These are phyloP conservation scores for Leptarthrus brevirostris DNA, from an alignment of 2,888 invertebrate species.

Conservation along the genomic window DNA sequence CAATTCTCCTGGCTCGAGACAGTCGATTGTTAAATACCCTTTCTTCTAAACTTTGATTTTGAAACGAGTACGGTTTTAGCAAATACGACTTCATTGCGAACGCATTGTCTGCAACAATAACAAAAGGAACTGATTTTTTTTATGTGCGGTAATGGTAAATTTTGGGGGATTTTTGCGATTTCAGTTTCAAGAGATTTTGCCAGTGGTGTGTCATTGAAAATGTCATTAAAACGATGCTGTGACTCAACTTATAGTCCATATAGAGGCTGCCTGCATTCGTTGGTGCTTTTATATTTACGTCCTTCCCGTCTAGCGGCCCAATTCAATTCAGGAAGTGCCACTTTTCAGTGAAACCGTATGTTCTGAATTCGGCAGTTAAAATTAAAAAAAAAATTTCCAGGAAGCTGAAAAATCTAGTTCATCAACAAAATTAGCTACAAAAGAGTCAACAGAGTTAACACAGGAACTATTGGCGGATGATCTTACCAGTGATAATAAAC, in stretches of 20 bases:
- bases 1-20: conserved; percentile 27
- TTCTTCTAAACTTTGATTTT: conserved; percentile 25
- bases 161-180: conserved; percentile 45
- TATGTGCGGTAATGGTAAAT: background rate
- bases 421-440: too few species aligned
- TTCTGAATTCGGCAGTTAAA: too few species aligned
- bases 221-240: conserved; percentile 24
- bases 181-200: background rate
- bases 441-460: too few species aligned
- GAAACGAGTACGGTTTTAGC: conserved; percentile 54
- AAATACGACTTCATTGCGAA: conserved; percentile 49
- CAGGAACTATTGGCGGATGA: background rate
- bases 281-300: too few species aligned
- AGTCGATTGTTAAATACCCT: conserved; percentile 41
- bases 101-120: too few species aligned
- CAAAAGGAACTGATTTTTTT: conserved; percentile 29
- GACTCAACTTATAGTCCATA: background rate
- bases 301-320: too few species aligned
- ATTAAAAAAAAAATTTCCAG: too few species aligned
- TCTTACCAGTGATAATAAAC: background rate
- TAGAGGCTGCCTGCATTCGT: too few species aligned
- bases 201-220: conserved; percentile 40
- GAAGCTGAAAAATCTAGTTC: too few species aligned
- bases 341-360: too few species aligned
- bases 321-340: too few species aligned